Evolutionary conservation across 2,888 invertebrate genomes (phyloP).

Genomic region (Eristalis tenax): DNA sequence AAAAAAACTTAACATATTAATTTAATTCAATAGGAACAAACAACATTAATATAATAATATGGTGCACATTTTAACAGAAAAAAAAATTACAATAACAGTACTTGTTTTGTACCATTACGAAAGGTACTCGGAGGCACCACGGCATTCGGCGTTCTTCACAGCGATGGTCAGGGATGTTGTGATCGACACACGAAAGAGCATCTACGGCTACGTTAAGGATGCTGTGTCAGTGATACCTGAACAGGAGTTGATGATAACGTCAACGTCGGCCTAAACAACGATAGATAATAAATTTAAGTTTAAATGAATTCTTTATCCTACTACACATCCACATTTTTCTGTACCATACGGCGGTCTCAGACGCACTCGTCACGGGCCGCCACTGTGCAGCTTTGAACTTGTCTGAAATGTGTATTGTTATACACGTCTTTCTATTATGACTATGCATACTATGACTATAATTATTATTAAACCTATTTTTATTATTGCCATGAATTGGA

Average conservation of each 20-base stretch:
- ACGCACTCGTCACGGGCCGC: not conserved
- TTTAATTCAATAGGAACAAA: too few relatives aligned
- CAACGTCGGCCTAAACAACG: constrained; percentile 72
- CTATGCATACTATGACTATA: constrained; percentile 62
- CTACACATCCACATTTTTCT: constrained; percentile 30
- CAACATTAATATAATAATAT: too few relatives aligned
- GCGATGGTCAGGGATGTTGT: constrained; percentile 90
- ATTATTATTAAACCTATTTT: constrained; percentile 72
- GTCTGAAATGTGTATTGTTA: constrained; percentile 45
- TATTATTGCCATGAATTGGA: constrained; percentile 53
- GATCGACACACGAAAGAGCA: constrained; percentile 86
- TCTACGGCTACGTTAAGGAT: constrained; percentile 86
- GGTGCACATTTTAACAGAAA: too few relatives aligned
- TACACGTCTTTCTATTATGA: constrained; percentile 58
- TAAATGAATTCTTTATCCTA: constrained; percentile 26
- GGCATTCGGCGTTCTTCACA: constrained; percentile 90
- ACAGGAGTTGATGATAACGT: constrained; percentile 77
- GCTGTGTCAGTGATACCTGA: constrained; percentile 79
- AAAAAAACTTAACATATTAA: too few relatives aligned
- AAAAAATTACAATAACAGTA: too few relatives aligned
- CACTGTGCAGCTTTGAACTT: constrained; percentile 55
- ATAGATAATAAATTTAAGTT: constrained; percentile 33
- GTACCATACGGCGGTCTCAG: constrained; percentile 4
- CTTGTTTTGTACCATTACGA: constrained; percentile 98
- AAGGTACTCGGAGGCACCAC: constrained; percentile 92